Conservation (phyloP, 2,888 invertebrate species). For the Thera obeliscata region DNA sequence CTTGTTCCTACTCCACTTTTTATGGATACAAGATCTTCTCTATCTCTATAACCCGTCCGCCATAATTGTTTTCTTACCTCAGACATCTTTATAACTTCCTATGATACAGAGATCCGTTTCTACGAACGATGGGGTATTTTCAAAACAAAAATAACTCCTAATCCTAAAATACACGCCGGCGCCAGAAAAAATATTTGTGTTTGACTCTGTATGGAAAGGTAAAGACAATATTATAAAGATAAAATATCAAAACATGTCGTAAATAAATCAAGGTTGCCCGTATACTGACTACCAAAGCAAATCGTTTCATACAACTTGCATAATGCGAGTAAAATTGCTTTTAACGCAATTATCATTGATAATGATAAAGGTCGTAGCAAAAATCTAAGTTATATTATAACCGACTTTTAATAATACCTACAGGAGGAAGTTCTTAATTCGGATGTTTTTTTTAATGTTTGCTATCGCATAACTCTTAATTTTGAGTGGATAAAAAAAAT, state of each 20-base stretch:
- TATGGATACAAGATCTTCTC: not conserved
- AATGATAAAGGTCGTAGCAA: slow-evolving; percentile 11
- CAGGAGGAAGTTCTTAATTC: too few relatives aligned
- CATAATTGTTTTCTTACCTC: not conserved
- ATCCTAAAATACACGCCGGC: too few relatives aligned
- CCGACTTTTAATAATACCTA: too few relatives aligned
- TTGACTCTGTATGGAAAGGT: too few relatives aligned
- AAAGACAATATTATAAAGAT: not conserved
- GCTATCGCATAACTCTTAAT: too few relatives aligned
- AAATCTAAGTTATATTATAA: not conserved
- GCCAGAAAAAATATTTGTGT: too few relatives aligned
- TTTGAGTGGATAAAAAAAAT: too few relatives aligned
- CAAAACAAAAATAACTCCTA: too few relatives aligned
- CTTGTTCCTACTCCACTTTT: too few relatives aligned
- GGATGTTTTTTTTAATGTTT: too few relatives aligned
- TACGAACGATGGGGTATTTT: too few relatives aligned
- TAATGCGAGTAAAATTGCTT: slow-evolving; percentile 19
- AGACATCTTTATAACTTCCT: not conserved
- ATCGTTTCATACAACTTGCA: slow-evolving; percentile 21
- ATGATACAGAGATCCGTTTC: not conserved
- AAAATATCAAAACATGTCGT: slow-evolving; percentile 4
- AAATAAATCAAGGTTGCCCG: slow-evolving; percentile 19
- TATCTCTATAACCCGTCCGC: not conserved
- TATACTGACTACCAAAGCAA: slow-evolving; percentile 3
- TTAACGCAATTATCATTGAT: slow-evolving; percentile 19